Conservation (phyloP, 2,888 invertebrate species). For the Tiphia femorata region DNA sequence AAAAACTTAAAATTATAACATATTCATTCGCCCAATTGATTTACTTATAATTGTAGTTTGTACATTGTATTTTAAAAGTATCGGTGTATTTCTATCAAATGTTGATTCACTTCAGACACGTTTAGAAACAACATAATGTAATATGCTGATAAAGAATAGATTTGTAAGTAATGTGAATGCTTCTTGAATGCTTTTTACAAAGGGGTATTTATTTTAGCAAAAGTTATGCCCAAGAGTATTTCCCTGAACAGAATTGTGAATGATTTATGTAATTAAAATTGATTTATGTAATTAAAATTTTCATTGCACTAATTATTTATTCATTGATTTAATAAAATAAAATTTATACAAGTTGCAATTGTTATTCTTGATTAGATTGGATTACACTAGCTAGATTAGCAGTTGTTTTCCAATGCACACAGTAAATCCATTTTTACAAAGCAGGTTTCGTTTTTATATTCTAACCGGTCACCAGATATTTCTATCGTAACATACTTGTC, state of each 20-base stretch:
- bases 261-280: background rate
- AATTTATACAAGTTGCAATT: conserved; percentile 26
- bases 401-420: no score
- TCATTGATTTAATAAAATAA: conserved; percentile 14
- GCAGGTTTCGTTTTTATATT: no score
- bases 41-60: conserved; percentile 8
- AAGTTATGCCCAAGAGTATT: background rate
- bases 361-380: no score
- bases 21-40: conserved; percentile 30
- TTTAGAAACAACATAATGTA: conserved; percentile 7
- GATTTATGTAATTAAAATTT: background rate
- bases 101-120: conserved; percentile 2
- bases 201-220: background rate
- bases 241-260: no score
- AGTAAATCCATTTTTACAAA: no score
- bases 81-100: background rate
- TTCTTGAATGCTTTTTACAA: background rate
- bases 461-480: no score
- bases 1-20: conserved; percentile 34
- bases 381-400: no score
- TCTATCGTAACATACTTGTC: no score
- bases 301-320: background rate
- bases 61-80: conserved; percentile 20
- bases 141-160: conserved; percentile 6
- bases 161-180: conserved; percentile 39